Percentiles rank a stretch among this genome's conserved stretches.
Evolutionary conservation across 2,113 vertebrate species (phyloP).

Genomic region (Falcunculus frontatus): DNA sequence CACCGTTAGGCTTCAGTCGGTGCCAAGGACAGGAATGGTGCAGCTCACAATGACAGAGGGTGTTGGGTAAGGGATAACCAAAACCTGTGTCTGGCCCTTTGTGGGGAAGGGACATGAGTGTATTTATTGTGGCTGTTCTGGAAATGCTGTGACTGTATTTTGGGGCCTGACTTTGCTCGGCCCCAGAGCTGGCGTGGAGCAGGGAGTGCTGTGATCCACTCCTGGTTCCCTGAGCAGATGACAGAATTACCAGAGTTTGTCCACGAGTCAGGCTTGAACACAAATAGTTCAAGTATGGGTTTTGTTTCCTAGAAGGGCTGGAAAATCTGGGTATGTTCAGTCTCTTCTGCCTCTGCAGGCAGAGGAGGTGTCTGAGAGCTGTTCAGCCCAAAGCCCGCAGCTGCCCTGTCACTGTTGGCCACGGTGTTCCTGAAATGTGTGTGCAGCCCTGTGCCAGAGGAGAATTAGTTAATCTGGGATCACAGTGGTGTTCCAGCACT

Average conservation of each 20-base stretch:
- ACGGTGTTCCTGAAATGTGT: background rate
- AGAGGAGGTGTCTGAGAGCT: background rate
- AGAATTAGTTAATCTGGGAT: background rate
- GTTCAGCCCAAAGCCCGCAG: background rate
- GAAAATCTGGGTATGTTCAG: background rate
- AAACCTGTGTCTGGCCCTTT: background rate
- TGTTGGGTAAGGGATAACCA: background rate
- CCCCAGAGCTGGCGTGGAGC: background rate
- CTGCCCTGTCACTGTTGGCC: background rate
- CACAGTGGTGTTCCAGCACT: background rate
- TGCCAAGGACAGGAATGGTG: background rate
- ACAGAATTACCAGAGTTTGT: background rate
- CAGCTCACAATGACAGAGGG: rapidly evolving
- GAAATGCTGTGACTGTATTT: background rate
- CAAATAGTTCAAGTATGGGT: too few relatives aligned
- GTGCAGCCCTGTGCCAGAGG: background rate
- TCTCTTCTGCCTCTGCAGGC: background rate
- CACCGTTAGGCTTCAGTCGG: rapidly evolving
- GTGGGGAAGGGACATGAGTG: rapidly evolving
- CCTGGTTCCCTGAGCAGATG: background rate
- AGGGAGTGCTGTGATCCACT: background rate
- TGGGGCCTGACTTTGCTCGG: background rate
- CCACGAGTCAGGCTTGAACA: background rate
- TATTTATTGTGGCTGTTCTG: background rate
- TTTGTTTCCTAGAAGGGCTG: background rate